Evolutionary conservation across 2,888 invertebrate genomes (phyloP).

Genomic region (Acanthosepion esculentum): DNA sequence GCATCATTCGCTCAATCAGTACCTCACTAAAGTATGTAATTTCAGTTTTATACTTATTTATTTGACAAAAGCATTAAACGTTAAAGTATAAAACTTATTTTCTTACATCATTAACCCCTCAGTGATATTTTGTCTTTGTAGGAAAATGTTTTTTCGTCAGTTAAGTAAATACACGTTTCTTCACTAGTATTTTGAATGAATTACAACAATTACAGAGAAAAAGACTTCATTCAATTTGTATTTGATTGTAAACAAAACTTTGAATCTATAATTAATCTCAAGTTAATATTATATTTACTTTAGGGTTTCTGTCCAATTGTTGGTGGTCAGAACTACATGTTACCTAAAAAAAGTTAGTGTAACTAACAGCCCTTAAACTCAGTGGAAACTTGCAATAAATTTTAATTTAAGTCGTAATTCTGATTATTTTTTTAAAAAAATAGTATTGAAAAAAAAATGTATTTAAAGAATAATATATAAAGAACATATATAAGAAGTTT

Average conservation of each 20-base stretch:
- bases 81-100: background rate
- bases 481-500: too few species aligned
- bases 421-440: too few species aligned
- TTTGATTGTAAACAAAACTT: background rate
- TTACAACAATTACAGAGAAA: background rate
- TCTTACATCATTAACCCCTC: background rate
- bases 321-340: too few species aligned
- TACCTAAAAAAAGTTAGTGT: too few species aligned
- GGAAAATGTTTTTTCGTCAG: background rate
- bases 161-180: background rate
- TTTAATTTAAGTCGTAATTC: too few species aligned
- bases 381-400: too few species aligned
- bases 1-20: constrained; percentile 60
- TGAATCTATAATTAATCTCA: background rate
- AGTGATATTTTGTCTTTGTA: background rate
- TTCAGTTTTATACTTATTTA: constrained; percentile 39
- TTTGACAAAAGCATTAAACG: background rate
- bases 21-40: constrained; percentile 62
- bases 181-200: background rate
- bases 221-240: background rate
- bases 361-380: too few species aligned
- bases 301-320: too few species aligned
- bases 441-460: too few species aligned
- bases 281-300: too few species aligned
- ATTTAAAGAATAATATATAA: too few species aligned